Conservation (phyloP, 2,797 vertebrate genomes). For the Protosalanx chinensis region DNA sequence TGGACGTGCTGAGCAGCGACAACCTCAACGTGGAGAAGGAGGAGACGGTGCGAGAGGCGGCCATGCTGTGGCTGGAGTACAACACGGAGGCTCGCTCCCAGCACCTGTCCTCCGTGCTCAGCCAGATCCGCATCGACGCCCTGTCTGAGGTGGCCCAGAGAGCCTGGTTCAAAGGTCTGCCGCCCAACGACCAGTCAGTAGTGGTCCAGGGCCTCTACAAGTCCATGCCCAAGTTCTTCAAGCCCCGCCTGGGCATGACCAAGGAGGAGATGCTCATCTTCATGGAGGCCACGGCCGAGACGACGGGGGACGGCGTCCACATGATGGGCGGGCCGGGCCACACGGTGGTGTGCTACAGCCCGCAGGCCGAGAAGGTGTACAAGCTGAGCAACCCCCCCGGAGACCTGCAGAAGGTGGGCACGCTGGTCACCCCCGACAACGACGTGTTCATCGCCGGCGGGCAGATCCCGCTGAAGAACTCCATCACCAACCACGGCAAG, state of each 20-base stretch:
- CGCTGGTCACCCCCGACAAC: slow-evolving; percentile 93
- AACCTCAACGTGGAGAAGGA: slow-evolving; percentile 99
- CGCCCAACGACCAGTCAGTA: slow-evolving; percentile 96
- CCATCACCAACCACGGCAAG: slow-evolving; percentile 86
- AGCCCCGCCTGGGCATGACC: slow-evolving; percentile 96
- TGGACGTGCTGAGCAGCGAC: slow-evolving; percentile 97
- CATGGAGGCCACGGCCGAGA: slow-evolving; percentile 89
- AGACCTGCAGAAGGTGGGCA: slow-evolving; percentile 92
- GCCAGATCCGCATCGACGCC: slow-evolving; percentile 96
- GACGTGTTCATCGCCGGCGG: slow-evolving; percentile 97
- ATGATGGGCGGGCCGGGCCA: slow-evolving; percentile 64
- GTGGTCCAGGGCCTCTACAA: slow-evolving; percentile 99
- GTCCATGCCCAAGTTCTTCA: slow-evolving; percentile 99
- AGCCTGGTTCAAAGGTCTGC: slow-evolving; percentile 97
- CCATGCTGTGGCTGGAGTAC: slow-evolving; percentile 97
- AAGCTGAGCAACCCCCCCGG: slow-evolving; percentile 91
- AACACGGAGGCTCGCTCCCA: slow-evolving; percentile 94
- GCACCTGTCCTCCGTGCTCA: slow-evolving; percentile 95
- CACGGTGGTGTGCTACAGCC: slow-evolving; percentile 94
- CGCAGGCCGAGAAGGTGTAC: slow-evolving; percentile 98
- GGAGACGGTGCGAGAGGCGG: slow-evolving; percentile 96
- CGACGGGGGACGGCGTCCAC: slow-evolving; percentile 64
- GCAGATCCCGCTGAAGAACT: slow-evolving; percentile 88
- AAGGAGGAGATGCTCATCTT: slow-evolving; percentile 99
- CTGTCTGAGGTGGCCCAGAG: slow-evolving; percentile 97